A percentile compares a stretch with the other conserved stretches of the same genome.
phyloP scores from a whole-genome alignment of 1,140 invertebrate species.

The Idris sp. region DNA sequence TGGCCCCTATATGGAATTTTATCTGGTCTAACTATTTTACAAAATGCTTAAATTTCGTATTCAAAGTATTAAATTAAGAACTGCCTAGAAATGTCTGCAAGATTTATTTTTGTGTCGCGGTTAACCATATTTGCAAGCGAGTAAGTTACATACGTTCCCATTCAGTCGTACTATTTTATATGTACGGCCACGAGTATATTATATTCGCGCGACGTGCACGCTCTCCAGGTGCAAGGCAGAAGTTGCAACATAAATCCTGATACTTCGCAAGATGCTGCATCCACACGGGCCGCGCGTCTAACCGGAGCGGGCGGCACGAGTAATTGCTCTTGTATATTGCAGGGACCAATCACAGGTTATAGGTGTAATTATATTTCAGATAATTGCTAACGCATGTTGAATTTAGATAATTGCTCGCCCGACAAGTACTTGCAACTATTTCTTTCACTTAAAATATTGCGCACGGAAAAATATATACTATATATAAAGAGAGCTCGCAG shows the following conservation, averaged over 20 bases:
- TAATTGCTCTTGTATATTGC: slow-evolving; percentile 66
- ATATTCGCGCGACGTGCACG: slow-evolving; percentile 37
- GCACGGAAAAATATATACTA: background rate
- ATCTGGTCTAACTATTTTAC: too few relatives aligned
- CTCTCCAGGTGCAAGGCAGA: slow-evolving; percentile 49
- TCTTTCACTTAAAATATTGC: slow-evolving; percentile 36
- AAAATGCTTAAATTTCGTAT: too few relatives aligned
- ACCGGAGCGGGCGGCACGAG: slow-evolving; percentile 50
- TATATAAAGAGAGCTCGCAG: too few relatives aligned
- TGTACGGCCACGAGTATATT: slow-evolving; percentile 56
- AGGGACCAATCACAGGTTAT: slow-evolving; percentile 55
- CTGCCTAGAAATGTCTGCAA: too few relatives aligned
- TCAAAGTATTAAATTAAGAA: background rate
- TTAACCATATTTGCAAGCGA: slow-evolving; percentile 56
- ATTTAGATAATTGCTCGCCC: slow-evolving; percentile 50
- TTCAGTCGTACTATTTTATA: slow-evolving; percentile 51
- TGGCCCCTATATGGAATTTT: too few relatives aligned
- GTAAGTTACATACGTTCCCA: slow-evolving; percentile 43
- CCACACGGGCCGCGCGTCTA: slow-evolving; percentile 69
- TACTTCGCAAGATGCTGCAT: slow-evolving; percentile 43
- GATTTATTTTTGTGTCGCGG: slow-evolving; percentile 14
- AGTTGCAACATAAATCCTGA: slow-evolving; percentile 66
- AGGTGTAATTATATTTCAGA: slow-evolving; percentile 61
- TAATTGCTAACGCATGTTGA: slow-evolving; percentile 52
- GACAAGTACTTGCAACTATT: slow-evolving; percentile 28